Evolutionary conservation across 37 sponge, comb jelly and placozoan genomes (phyloP).

Genomic region (Oscarella lobularis): DNA sequence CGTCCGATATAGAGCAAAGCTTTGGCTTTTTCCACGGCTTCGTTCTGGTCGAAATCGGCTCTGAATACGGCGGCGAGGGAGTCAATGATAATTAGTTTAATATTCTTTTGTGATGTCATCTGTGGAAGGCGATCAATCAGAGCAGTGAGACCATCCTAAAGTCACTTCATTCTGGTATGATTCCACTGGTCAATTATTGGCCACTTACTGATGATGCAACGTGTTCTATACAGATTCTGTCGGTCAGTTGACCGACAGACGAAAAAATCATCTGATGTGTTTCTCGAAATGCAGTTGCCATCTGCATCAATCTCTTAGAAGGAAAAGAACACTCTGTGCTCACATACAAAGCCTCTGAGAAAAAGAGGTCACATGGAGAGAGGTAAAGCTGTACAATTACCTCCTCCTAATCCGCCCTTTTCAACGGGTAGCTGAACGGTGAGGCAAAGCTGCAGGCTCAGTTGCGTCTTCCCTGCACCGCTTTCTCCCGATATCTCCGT

Average conservation of each 20-base stretch:
- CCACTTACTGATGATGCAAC: slow-evolving; percentile 8
- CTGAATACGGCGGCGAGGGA: slow-evolving; percentile 81
- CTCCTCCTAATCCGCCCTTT: slow-evolving; percentile 47
- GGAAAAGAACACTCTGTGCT: slow-evolving; percentile 87
- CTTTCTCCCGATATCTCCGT: slow-evolving; percentile 80
- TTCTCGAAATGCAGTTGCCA: too few species aligned
- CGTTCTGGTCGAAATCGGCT: slow-evolving; percentile 41
- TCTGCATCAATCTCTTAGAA: slow-evolving; percentile 50
- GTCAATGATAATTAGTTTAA: slow-evolving; percentile 69
- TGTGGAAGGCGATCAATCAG: background rate
- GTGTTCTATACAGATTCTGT: slow-evolving; percentile 17
- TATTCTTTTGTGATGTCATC: slow-evolving; percentile 19
- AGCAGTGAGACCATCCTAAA: slow-evolving; percentile 14
- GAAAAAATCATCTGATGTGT: too few species aligned
- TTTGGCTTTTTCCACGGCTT: slow-evolving; percentile 35
- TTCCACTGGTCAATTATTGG: too few species aligned
- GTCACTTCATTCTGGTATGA: too few species aligned
- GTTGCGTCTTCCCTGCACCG: slow-evolving; percentile 86
- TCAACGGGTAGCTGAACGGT: slow-evolving; percentile 60
- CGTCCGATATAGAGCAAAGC: slow-evolving; percentile 45
- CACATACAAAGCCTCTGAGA: slow-evolving; percentile 77
- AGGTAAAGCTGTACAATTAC: too few species aligned
- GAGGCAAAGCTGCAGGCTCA: slow-evolving; percentile 81
- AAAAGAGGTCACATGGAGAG: too few species aligned
- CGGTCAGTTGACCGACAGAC: slow-evolving; percentile 14